Conservation (phyloP, 2,113 vertebrate genomes). For the Chrysochloris asiatica region DNA sequence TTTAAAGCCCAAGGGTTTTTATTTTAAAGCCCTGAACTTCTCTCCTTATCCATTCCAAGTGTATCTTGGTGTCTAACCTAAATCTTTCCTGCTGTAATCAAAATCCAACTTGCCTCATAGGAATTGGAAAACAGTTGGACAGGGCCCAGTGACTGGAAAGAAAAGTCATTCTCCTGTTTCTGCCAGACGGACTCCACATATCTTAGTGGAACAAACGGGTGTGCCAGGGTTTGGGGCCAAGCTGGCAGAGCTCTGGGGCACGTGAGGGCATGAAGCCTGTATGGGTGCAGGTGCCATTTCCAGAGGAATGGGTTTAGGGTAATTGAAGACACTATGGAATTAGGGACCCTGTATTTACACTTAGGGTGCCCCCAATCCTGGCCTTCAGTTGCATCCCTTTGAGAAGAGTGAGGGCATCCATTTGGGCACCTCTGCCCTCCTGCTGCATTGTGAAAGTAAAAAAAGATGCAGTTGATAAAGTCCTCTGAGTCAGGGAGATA, state of each 20-base stretch:
- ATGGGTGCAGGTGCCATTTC: neutral
- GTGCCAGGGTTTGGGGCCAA: neutral
- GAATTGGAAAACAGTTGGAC: constrained; percentile 7
- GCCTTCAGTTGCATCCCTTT: neutral
- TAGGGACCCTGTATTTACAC: neutral
- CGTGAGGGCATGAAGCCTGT: neutral
- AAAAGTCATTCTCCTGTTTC: constrained; percentile 21
- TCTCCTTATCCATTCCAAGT: neutral
- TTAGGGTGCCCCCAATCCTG: neutral
- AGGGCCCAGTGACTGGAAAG: neutral
- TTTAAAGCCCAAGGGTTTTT: neutral
- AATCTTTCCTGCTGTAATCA: neutral
- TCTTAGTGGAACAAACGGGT: neutral
- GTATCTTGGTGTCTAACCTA: constrained; percentile 45
- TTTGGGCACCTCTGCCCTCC: neutral
- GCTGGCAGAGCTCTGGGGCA: neutral
- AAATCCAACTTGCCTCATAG: neutral
- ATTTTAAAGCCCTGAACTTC: neutral
- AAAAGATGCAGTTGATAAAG: neutral
- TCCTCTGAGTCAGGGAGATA: neutral
- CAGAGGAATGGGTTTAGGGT: neutral
- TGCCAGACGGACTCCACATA: neutral
- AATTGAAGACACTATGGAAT: neutral
- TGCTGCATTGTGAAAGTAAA: neutral
- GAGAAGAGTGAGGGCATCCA: neutral